Evolutionary conservation across 2,113 vertebrate genomes (phyloP).

Genomic region (Eublepharis macularius): DNA sequence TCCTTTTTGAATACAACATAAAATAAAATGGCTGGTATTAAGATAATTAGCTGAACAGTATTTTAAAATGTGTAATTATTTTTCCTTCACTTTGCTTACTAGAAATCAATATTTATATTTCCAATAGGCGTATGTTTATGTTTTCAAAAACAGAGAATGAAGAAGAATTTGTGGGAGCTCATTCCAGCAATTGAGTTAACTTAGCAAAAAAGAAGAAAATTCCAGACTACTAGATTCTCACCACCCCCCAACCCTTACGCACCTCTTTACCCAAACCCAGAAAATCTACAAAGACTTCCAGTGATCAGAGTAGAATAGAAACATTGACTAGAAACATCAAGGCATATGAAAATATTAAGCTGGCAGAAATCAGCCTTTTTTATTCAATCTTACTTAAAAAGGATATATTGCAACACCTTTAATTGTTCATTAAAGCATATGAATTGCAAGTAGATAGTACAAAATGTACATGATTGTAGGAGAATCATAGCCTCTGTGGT

Average conservation of each 20-base stretch:
- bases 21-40: neutral
- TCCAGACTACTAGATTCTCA: neutral
- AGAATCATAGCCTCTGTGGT: too few relatives aligned
- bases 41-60: constrained; percentile 19
- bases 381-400: neutral
- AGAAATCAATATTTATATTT: constrained; percentile 37
- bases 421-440: neutral
- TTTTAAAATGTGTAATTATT: constrained; percentile 1
- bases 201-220: constrained; percentile 49
- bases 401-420: neutral
- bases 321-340: neutral
- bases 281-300: neutral
- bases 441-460: neutral
- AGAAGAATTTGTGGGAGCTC: constrained; percentile 43
- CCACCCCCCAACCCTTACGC: neutral
- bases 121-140: constrained; percentile 26
- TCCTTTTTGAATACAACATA: neutral
- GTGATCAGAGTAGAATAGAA: neutral
- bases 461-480: neutral
- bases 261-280: neutral
- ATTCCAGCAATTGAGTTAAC: constrained; percentile 26
- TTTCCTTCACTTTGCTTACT: constrained; percentile 7
- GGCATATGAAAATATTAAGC: neutral
- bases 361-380: neutral
- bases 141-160: constrained; percentile 36